Percentiles rank a stretch among this genome's conserved stretches.
Conservation (phyloP, 1,140 invertebrate genomes). For the Drusus annulatus region DNA sequence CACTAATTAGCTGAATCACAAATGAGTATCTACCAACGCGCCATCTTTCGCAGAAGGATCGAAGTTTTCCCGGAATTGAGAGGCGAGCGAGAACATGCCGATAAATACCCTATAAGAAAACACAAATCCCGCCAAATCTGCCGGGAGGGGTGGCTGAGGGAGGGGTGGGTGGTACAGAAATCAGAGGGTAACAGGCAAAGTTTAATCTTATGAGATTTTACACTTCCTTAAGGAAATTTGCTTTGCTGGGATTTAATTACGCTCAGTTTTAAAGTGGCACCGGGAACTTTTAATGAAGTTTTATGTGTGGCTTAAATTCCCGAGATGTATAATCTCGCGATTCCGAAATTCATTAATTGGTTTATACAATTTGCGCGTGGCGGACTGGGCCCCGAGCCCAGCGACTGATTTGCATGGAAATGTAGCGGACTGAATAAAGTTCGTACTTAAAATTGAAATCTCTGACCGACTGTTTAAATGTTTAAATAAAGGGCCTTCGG, state of each 20-base stretch:
- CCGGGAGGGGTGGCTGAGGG: not conserved
- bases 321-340: conserved; percentile 36
- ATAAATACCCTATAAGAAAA: conserved; percentile 35
- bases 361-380: conserved; percentile 27
- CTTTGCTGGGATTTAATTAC: conserved; percentile 46
- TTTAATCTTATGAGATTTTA: conserved; percentile 49
- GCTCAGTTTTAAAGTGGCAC: conserved; percentile 45
- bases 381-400: not conserved
- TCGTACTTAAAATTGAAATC: no score
- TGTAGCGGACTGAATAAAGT: conserved; percentile 6
- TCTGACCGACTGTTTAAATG: no score
- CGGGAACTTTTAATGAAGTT: conserved; percentile 45
- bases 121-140: conserved; percentile 24
- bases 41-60: not conserved
- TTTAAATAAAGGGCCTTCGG: no score
- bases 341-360: conserved; percentile 45
- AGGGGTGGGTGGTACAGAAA: not conserved
- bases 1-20: conserved; percentile 1
- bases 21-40: not conserved
- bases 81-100: not conserved
- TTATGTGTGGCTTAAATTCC: conserved; percentile 42
- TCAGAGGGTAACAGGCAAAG: conserved; percentile 28
- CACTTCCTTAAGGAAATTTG: conserved; percentile 46
- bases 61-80: conserved; percentile 18
- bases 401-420: conserved; percentile 33